These are phyloP conservation scores for Chaetodon trifasciatus DNA, from an alignment of 2,797 vertebrate genomes.

Conservation along the genomic window DNA sequence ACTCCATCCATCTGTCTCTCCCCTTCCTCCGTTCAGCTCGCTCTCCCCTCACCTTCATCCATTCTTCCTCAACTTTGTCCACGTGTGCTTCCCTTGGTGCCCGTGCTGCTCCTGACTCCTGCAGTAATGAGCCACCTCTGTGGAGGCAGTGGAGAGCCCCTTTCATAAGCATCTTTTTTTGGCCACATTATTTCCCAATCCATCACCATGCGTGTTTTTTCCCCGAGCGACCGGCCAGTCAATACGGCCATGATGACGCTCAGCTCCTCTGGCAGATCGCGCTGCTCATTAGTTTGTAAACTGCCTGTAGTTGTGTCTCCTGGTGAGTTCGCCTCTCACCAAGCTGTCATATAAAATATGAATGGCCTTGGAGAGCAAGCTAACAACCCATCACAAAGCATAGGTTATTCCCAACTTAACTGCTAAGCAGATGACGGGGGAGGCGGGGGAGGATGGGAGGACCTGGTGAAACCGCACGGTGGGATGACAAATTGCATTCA, in stretches of 20 bases:
- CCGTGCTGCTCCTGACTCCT: conserved; percentile 35
- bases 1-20: conserved; percentile 55
- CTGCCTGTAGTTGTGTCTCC: conserved; percentile 75
- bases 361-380: conserved; percentile 69
- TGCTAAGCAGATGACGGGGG: conserved; percentile 36
- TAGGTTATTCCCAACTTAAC: conserved; percentile 67
- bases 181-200: conserved; percentile 66
- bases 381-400: conserved; percentile 66
- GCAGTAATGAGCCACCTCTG: conserved; percentile 58
- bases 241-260: conserved; percentile 66
- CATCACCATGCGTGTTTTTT: conserved; percentile 56
- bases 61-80: conserved; percentile 33
- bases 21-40: neutral
- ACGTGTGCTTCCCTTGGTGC: conserved; percentile 36
- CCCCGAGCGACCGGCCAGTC: conserved; percentile 58
- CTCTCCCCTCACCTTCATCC: conserved; percentile 21
- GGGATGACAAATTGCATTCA: conserved; percentile 56
- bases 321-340: conserved; percentile 62
- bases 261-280: conserved; percentile 64
- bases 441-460: neutral
- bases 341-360: conserved; percentile 78
- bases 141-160: conserved; percentile 31
- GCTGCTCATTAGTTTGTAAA: conserved; percentile 80
- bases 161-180: conserved; percentile 34
- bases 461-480: conserved; percentile 12